Conservation (phyloP, 1,140 invertebrate species). For the Colletes gigas region DNA sequence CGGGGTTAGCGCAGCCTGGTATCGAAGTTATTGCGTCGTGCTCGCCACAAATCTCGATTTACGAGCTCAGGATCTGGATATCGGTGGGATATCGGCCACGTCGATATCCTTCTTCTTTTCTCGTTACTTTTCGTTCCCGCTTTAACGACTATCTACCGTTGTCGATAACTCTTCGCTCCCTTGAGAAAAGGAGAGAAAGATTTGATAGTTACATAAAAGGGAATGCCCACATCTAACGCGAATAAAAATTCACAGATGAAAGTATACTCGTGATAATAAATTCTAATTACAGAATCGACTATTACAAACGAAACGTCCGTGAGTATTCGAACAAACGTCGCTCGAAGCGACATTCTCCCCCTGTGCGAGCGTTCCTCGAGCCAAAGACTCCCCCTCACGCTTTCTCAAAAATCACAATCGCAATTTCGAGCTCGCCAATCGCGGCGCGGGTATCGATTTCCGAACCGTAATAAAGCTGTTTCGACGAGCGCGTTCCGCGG, state of each 20-base stretch:
- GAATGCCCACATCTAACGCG: no score
- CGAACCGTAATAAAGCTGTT: constrained; percentile 35
- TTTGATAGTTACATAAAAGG: not conserved
- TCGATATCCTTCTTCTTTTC: constrained; percentile 24
- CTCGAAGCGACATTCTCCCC: not conserved
- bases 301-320: no score
- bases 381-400: no score
- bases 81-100: constrained; percentile 37
- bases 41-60: constrained; percentile 48
- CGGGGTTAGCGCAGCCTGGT: constrained; percentile 31
- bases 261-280: no score
- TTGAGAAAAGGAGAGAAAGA: no score
- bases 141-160: constrained; percentile 22
- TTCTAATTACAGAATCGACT: no score
- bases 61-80: constrained; percentile 36
- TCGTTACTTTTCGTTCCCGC: constrained; percentile 16
- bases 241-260: no score
- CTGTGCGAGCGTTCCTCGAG: no score
- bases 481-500: not conserved
- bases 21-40: constrained; percentile 36
- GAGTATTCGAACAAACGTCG: no score
- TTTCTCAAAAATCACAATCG: not conserved
- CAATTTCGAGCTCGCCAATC: constrained; percentile 8
- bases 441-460: constrained; percentile 32
- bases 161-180: not conserved